A percentile compares a stretch with the other conserved stretches of the same genome.
phyloP scores from a whole-genome alignment of 2,888 invertebrate genomes.

The Drosophila flavopinicola region DNA sequence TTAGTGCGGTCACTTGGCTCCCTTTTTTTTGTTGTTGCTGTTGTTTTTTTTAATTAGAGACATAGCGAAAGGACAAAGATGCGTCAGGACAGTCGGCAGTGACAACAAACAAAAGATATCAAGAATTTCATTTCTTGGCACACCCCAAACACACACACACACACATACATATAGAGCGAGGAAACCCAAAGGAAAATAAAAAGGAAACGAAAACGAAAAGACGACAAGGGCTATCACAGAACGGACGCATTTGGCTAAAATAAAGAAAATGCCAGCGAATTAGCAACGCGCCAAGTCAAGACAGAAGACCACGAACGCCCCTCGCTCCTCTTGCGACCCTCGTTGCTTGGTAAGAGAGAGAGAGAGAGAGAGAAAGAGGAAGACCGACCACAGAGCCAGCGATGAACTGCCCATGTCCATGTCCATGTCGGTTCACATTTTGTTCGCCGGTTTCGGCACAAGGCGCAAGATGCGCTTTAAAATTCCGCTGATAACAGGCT shows the following conservation, averaged over 20 bases:
- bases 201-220: conserved; percentile 39
- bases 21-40: conserved; percentile 18
- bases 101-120: conserved; percentile 80
- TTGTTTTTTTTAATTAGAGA: conserved; percentile 81
- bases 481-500: conserved; percentile 73
- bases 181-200: conserved; percentile 23
- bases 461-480: conserved; percentile 70
- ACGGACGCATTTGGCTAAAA: conserved; percentile 75
- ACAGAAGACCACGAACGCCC: conserved; percentile 27
- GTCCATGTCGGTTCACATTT: conserved; percentile 53
- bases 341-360: no score
- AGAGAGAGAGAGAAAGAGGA: no score
- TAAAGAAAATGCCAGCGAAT: conserved; percentile 79
- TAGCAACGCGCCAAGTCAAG: conserved; percentile 57
- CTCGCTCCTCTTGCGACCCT: no score
- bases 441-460: conserved; percentile 37
- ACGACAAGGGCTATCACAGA: conserved; percentile 58
- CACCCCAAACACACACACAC: conserved; percentile 17
- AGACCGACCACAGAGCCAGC: conserved; percentile 31
- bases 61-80: conserved; percentile 79
- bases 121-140: conserved; percentile 78
- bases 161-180: not conserved
- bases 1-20: conserved; percentile 83
- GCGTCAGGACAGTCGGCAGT: conserved; percentile 72
- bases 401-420: conserved; percentile 70